Evolutionary conservation across 2,797 vertebrate genomes (phyloP), one percentile per base, ranked within the genome.

Genomic region (Anguilla marmorata): DNA sequence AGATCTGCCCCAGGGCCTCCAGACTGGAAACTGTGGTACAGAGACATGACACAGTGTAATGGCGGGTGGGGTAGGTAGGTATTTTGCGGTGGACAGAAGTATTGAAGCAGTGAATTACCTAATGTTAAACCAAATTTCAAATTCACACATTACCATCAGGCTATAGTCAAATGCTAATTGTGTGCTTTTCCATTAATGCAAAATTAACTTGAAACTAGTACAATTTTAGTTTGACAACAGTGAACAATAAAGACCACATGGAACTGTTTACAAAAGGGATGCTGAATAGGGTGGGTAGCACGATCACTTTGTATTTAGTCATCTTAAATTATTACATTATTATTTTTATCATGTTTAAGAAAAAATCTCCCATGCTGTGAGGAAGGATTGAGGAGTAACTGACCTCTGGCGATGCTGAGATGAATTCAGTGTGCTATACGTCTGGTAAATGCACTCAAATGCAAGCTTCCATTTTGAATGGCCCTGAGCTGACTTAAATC

Each of bases 391-490:
- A 21, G 33, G 2, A 21, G 3, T 14, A 41, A 33, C 19, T 76
- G 14, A 76, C 74, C 74, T 76, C 37, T 41, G 74, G 74, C 7
- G 11, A 0, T 45, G 72, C 11, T 41, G 33, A 41, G 33, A 37
- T 76, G 12, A 41, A 76, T 76, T 41, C 74, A 41, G 33, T 16
- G 33, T 76, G 14, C 3, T 16, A 21, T 19, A 76, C 33, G 33
- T 45, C 74, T 76, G 74, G 74, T 19, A 76, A 76, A 37, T 76
- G 4, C 21, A 76, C 74, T 37, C 74, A 76, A 76, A 41, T 76
- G 37, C 74, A 41, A 76, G 37, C 74, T 3, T 41, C 33, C 27
- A 72, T 72, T 72, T 30, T 72, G 69, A 72, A 33, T 72, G 27
- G 69, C 69, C 14, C 33, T 33, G 37, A 76, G 74, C 74, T 76